A percentile compares a stretch with the other conserved stretches of the same genome.
phyloP scores from a whole-genome alignment of 2,888 invertebrate species.

The Andrena minutula region DNA sequence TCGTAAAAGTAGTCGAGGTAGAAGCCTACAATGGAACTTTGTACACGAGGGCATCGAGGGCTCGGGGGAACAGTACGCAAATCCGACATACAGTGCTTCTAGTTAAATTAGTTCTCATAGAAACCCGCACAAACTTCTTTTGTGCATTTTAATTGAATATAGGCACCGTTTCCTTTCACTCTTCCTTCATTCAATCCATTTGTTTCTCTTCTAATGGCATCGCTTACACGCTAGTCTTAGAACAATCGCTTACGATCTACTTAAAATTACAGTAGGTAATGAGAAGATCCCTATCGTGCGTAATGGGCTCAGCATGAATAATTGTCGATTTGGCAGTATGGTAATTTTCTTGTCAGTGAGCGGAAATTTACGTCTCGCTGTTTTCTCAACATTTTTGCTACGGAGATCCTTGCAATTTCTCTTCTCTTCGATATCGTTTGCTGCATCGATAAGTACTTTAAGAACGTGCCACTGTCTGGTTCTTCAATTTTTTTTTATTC shows the following conservation, averaged over 20 bases:
- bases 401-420: slow-evolving; percentile 27
- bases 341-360: slow-evolving; percentile 81
- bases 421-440: slow-evolving; percentile 21
- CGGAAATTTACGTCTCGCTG: slow-evolving; percentile 77
- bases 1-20: slow-evolving; percentile 66
- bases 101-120: slow-evolving; percentile 72
- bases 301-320: slow-evolving; percentile 81
- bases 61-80: slow-evolving; percentile 79
- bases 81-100: slow-evolving; percentile 81
- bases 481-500: background rate
- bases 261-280: slow-evolving; percentile 82
- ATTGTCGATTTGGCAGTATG: slow-evolving; percentile 85
- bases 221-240: slow-evolving; percentile 79
- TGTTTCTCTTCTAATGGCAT: slow-evolving; percentile 69
- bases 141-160: slow-evolving; percentile 77
- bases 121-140: slow-evolving; percentile 69
- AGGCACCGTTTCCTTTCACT: slow-evolving; percentile 78
- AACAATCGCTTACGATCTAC: slow-evolving; percentile 81
- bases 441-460: slow-evolving; percentile 64
- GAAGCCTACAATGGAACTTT: slow-evolving; percentile 76
- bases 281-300: slow-evolving; percentile 82
- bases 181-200: slow-evolving; percentile 68
- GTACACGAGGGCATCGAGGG: slow-evolving; percentile 80
- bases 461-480: slow-evolving; percentile 51
- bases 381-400: slow-evolving; percentile 21